Conservation (phyloP, 2,113 vertebrate species). For the Hemiprocne comata region DNA sequence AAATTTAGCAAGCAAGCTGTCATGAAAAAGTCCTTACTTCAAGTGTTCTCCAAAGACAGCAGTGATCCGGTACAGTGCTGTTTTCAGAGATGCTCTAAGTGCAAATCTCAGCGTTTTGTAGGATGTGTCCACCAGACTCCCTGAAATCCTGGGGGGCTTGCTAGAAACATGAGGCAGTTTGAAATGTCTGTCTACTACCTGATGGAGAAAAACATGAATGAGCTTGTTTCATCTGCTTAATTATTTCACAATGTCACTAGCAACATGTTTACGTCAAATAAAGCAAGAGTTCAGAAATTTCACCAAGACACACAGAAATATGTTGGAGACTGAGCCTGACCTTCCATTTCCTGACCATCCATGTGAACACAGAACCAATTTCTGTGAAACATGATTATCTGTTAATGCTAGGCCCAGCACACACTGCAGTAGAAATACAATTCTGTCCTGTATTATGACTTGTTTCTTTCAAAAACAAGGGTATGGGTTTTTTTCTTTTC, state of each 20-base stretch:
- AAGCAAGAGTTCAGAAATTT: neutral
- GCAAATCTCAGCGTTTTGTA: conserved; percentile 94
- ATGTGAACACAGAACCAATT: neutral
- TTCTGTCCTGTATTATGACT: neutral
- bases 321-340: neutral
- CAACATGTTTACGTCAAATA: neutral
- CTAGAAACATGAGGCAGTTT: conserved; percentile 97
- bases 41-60: conserved; percentile 92
- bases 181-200: conserved; percentile 97
- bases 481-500: neutral
- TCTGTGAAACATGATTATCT: neutral
- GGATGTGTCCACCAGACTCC: conserved; percentile 86
- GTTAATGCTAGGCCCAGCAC: neutral
- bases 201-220: neutral
- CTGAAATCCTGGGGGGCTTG: conserved; percentile 81
- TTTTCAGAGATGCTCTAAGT: conserved; percentile 91
- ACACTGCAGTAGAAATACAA: neutral
- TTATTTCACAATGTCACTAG: neutral
- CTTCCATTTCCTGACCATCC: neutral
- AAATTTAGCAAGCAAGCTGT: neutral
- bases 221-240: neutral
- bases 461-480: neutral
- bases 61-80: conserved; percentile 93
- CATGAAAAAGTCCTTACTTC: conserved; percentile 80
- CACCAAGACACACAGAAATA: neutral